Conservation (phyloP, 2,113 vertebrate species). For the western clawed frog (Xenopus tropicalis) region UCB_Xtro_10.0 CM004450.2:3118001-3118500, state of each 20-base stretch:
- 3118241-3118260: constrained; percentile 87
- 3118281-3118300: constrained; percentile 90
- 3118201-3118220: constrained; percentile 81
- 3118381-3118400: not conserved
- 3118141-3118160: not conserved
- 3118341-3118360: constrained; percentile 87
- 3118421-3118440: too few relatives aligned
- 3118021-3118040: not conserved
- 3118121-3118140: constrained; percentile 33
- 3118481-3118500: too few relatives aligned
- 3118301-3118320: constrained; percentile 69
- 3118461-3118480: too few relatives aligned
- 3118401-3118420: too few relatives aligned
- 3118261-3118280: constrained; percentile 80
- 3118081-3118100: constrained; percentile 78
- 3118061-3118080: constrained; percentile 93
- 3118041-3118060: constrained; percentile 49
- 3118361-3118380: constrained; percentile 79
- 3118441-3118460: too few relatives aligned
- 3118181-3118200: constrained; percentile 61
- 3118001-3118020: not conserved
- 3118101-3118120: constrained; percentile 74
- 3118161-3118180: not conserved
- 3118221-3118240: constrained; percentile 85
- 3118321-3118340: constrained; percentile 76